phyloP scores from a whole-genome alignment of 2,113 vertebrate species.

The Hypocryptadius cinnamomeus region DNA sequence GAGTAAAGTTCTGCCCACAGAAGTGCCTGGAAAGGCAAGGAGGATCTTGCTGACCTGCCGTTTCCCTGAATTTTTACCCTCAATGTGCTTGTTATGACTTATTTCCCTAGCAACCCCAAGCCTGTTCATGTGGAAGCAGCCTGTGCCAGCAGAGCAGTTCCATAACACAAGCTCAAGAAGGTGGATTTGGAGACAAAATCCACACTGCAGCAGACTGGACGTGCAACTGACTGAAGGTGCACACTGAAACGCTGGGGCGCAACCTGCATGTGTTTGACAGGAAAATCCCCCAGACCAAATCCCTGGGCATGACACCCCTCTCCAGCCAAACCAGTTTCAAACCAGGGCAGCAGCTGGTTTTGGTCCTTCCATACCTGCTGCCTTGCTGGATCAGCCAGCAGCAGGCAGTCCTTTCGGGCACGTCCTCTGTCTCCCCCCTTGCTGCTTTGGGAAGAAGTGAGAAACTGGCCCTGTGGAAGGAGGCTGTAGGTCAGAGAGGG shows the following conservation, averaged over 20 bases:
- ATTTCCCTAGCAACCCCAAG: not conserved
- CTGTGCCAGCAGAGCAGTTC: not conserved
- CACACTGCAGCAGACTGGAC: accelerated
- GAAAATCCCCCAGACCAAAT: not conserved
- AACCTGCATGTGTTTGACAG: not conserved
- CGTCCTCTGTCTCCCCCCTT: not conserved
- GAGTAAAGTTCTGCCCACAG: not conserved
- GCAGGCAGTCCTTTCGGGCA: not conserved
- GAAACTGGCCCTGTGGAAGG: not conserved
- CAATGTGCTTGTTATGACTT: not conserved
- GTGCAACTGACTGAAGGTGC: not conserved
- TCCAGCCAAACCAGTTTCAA: not conserved
- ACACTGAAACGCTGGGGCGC: accelerated
- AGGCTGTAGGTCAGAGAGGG: not conserved
- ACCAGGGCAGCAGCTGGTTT: not conserved
- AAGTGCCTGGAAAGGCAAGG: not conserved
- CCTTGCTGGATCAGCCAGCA: not conserved
- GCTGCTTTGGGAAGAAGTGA: accelerated
- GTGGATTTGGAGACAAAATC: not conserved
- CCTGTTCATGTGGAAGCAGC: not conserved
- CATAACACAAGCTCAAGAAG: not conserved
- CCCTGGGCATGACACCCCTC: not conserved
- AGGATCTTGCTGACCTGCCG: not conserved
- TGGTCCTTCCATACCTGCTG: not conserved
- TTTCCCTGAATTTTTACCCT: not conserved